Conservation (phyloP, 2,113 vertebrate species). For the Pelvicachromis taeniatus region DNA sequence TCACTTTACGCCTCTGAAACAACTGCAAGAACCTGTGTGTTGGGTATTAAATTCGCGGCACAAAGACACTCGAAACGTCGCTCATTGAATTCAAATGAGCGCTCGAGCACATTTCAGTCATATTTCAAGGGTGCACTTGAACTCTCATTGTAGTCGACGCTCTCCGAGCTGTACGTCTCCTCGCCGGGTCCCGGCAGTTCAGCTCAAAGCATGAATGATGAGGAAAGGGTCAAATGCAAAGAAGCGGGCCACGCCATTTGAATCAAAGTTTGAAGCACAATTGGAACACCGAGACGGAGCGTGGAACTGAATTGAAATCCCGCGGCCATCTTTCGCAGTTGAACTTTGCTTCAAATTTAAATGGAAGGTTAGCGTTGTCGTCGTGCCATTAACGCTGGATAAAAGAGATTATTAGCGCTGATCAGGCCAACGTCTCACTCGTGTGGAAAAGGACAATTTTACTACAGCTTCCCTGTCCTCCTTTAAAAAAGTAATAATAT, state of each 20-base stretch:
- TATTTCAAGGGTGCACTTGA: constrained; percentile 62
- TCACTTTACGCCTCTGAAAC: background rate
- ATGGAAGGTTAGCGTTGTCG: constrained; percentile 61
- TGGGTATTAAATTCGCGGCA: constrained; percentile 15
- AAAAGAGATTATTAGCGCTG: constrained; percentile 73
- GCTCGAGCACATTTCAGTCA: constrained; percentile 44
- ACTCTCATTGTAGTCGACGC: constrained; percentile 33
- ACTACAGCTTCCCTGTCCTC: constrained; percentile 45
- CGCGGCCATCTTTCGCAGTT: constrained; percentile 52
- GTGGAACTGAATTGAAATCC: constrained; percentile 46
- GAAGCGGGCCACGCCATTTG: constrained; percentile 39
- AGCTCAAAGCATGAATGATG: constrained; percentile 53
- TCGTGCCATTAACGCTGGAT: constrained; percentile 66
- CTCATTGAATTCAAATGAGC: constrained; percentile 54
- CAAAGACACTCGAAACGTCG: constrained; percentile 34
- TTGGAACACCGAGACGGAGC: constrained; percentile 38
- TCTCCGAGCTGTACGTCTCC: constrained; percentile 33
- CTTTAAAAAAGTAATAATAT: constrained; percentile 71
- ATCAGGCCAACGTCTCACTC: constrained; percentile 67
- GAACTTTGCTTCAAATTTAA: constrained; percentile 74
- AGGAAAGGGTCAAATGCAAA: constrained; percentile 65
- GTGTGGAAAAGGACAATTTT: constrained; percentile 68
- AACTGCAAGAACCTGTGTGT: background rate
- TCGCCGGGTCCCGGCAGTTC: constrained; percentile 40
- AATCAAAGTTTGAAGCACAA: constrained; percentile 66